These are phyloP conservation scores for Hormiphora californensis DNA, from an alignment of 37 sponge, comb jelly and placozoan species.

Conservation along the genomic window DNA sequence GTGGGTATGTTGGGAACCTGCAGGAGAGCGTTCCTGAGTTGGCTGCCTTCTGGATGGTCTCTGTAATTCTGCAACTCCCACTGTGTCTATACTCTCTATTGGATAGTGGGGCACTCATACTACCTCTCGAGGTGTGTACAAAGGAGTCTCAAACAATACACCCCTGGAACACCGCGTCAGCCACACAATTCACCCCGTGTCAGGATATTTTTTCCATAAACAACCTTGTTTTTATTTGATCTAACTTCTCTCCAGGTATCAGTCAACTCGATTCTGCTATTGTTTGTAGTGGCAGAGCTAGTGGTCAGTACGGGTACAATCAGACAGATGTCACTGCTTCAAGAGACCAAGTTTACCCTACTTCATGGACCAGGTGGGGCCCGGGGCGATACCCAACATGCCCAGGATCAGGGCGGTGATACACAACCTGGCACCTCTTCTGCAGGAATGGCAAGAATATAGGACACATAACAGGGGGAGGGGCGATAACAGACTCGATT, in stretches of 20 bases:
- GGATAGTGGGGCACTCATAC: background rate
- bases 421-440: too few relatives aligned
- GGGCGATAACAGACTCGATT: too few relatives aligned
- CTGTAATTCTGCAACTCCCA: conserved; percentile 20
- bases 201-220: too few relatives aligned
- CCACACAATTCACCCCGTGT: too few relatives aligned
- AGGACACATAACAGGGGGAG: too few relatives aligned
- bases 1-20: conserved; percentile 32
- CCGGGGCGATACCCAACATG: too few relatives aligned
- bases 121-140: conserved; percentile 13
- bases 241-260: background rate
- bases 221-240: too few relatives aligned
- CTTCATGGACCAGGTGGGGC: conserved; percentile 20
- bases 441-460: too few relatives aligned
- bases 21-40: conserved; percentile 43
- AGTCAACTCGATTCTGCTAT: conserved; percentile 9
- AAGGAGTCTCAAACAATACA: too few relatives aligned
- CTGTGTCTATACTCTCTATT: conserved; percentile 33
- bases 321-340: conserved; percentile 6
- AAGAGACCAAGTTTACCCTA: conserved; percentile 45
- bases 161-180: too few relatives aligned
- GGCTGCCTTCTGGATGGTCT: conserved; percentile 49
- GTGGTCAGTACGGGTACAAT: background rate
- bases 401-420: too few relatives aligned
- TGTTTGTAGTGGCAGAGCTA: conserved; percentile 3